Conservation (phyloP, 2,888 invertebrate species). For the Idaea dimidiata region DNA sequence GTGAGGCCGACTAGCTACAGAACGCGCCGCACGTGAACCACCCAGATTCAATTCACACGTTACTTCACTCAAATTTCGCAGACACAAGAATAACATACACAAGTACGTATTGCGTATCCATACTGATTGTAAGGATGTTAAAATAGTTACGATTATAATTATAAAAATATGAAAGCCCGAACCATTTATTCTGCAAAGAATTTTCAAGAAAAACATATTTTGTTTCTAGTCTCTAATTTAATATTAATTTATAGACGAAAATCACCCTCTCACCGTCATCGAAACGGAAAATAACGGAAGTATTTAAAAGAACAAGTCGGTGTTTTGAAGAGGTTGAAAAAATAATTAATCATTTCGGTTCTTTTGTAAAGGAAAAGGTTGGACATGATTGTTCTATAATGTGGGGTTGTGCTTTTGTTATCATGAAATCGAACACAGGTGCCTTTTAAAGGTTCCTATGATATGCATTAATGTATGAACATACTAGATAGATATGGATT, state of each 20-base stretch:
- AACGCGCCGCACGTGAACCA: constrained; percentile 41
- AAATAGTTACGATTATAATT: too few species aligned
- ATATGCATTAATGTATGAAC: constrained; percentile 16
- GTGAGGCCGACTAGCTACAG: constrained; percentile 17
- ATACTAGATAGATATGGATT: constrained; percentile 19
- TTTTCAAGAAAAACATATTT: constrained; percentile 47
- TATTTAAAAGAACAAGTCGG: constrained; percentile 76
- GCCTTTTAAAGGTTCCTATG: constrained; percentile 22
- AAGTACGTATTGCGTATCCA: too few species aligned
- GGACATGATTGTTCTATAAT: constrained; percentile 72
- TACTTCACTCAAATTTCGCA: constrained; percentile 21
- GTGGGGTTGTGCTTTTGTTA: constrained; percentile 66
- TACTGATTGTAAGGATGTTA: too few species aligned
- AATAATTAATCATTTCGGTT: constrained; percentile 77
- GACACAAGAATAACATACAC: constrained; percentile 8
- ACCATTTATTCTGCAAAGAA: constrained; percentile 1
- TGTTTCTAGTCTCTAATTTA: constrained; percentile 65
- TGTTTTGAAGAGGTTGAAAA: constrained; percentile 78
- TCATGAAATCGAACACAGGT: constrained; percentile 44
- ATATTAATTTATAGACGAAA: constrained; percentile 74
- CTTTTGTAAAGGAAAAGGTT: constrained; percentile 75
- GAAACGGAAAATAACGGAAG: constrained; percentile 79
- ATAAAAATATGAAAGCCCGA: neutral
- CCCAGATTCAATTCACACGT: constrained; percentile 47
- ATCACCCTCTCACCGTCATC: constrained; percentile 71